Conservation (phyloP, 1,140 invertebrate species). For the Phocides pigmalion region DNA sequence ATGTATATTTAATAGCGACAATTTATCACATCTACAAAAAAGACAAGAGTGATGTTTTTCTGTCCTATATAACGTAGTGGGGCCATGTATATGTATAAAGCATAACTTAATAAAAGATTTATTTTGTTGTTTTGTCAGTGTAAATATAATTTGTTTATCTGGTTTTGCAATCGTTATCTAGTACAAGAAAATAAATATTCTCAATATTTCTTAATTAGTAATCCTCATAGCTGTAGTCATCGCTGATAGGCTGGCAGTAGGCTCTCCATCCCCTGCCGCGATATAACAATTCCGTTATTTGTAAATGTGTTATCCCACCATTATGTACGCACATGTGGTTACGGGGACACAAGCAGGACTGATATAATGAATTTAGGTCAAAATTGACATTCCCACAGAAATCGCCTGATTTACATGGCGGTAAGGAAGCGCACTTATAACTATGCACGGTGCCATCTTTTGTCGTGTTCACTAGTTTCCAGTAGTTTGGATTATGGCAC, state of each 20-base stretch:
- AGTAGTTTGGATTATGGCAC: constrained; percentile 64
- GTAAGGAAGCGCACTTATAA: constrained; percentile 59
- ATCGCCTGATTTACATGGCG: constrained; percentile 60
- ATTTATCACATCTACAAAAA: too few species aligned
- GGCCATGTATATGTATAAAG: too few species aligned
- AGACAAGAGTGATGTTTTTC: too few species aligned
- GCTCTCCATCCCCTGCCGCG: constrained; percentile 84
- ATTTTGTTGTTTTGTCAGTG: too few species aligned
- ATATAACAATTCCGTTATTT: constrained; percentile 85
- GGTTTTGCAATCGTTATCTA: too few species aligned
- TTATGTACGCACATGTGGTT: constrained; percentile 85
- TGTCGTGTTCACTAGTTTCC: constrained; percentile 49
- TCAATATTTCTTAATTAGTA: constrained; percentile 43
- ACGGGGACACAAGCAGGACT: constrained; percentile 85
- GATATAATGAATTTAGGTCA: constrained; percentile 85
- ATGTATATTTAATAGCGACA: too few species aligned
- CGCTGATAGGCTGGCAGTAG: constrained; percentile 78
- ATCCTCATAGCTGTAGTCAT: constrained; percentile 63
- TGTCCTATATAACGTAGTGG: too few species aligned
- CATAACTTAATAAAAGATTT: too few species aligned
- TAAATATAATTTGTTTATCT: too few species aligned
- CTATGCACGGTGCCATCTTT: constrained; percentile 29
- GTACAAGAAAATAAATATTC: too few species aligned
- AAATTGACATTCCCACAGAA: constrained; percentile 68
- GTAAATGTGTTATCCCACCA: constrained; percentile 66